These are phyloP conservation scores for Brevimyrus niger DNA, from an alignment of 2,113 vertebrate species.

Conservation along the genomic window DNA sequence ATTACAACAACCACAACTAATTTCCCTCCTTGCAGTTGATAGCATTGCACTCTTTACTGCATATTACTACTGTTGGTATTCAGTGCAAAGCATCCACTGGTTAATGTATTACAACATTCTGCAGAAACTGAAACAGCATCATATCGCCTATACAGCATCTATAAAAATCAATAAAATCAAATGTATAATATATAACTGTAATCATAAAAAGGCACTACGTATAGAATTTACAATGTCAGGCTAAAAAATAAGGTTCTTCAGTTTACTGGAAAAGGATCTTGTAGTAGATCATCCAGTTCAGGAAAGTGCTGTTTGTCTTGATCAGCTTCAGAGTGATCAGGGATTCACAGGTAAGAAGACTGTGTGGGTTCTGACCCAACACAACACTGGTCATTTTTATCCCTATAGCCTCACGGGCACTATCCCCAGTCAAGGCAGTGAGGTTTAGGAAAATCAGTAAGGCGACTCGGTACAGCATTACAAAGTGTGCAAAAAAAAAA, in stretches of 20 bases:
- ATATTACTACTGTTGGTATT: neutral
- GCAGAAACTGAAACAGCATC: neutral
- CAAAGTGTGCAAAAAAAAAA: neutral
- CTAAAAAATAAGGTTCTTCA: neutral
- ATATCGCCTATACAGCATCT: neutral
- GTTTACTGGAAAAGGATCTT: neutral
- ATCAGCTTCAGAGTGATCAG: neutral
- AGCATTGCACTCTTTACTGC: neutral
- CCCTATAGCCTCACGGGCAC: neutral
- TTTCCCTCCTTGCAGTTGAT: neutral
- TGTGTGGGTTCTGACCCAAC: neutral
- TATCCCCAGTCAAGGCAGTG: neutral
- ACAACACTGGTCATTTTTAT: neutral
- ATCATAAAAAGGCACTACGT: neutral
- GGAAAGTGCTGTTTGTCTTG: slow-evolving; percentile 2
- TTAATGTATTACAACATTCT: neutral
- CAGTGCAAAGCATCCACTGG: neutral
- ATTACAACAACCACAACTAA: neutral
- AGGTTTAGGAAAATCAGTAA: slow-evolving; percentile 15
- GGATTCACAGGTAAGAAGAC: slow-evolving; percentile 7
- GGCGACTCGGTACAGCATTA: slow-evolving; percentile 19
- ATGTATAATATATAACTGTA: neutral
- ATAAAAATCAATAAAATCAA: neutral
- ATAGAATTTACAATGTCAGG: neutral
- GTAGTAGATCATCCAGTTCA: neutral